These are phyloP conservation scores for Microcaecilia unicolor DNA, from an alignment of 2,797 vertebrate genomes.

Conservation along the genomic window DNA sequence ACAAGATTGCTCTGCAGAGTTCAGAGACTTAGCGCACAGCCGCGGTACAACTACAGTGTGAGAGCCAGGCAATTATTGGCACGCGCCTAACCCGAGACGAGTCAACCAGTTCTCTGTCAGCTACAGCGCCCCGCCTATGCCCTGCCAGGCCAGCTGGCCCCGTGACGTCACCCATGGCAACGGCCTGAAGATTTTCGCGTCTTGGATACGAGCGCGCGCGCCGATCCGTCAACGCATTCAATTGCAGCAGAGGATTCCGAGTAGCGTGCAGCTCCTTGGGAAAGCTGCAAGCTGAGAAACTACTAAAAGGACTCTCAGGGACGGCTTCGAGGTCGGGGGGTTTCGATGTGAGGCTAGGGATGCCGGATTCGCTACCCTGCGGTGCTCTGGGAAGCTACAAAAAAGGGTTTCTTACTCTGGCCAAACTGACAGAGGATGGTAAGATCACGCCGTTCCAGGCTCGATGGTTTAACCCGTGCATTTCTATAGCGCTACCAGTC, in stretches of 20 bases:
- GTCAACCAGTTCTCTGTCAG: too few species aligned
- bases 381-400: conserved; percentile 28
- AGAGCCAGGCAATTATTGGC: too few species aligned
- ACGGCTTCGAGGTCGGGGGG: too few species aligned
- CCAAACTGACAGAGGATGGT: conserved; percentile 51
- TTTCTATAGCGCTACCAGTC: too few species aligned
- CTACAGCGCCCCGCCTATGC: too few species aligned
- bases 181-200: conserved; percentile 6
- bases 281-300: too few species aligned
- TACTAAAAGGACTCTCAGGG: too few species aligned
- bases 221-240: conserved; percentile 2
- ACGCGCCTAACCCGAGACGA: too few species aligned
- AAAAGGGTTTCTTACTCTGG: conserved; percentile 34
- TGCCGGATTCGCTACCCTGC: conserved; percentile 42
- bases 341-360: conserved; percentile 21
- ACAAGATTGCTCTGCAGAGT: too few species aligned
- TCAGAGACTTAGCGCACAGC: too few species aligned
- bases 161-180: conserved; percentile 14
- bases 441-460: neutral
- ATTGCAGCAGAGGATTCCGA: neutral
- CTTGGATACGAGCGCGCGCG: conserved; percentile 10
- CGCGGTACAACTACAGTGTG: too few species aligned
- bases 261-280: neutral
- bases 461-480: neutral
- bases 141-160: too few species aligned